Conservation (phyloP, 2,113 vertebrate species). For the Callocephalon fimbriatum region DNA sequence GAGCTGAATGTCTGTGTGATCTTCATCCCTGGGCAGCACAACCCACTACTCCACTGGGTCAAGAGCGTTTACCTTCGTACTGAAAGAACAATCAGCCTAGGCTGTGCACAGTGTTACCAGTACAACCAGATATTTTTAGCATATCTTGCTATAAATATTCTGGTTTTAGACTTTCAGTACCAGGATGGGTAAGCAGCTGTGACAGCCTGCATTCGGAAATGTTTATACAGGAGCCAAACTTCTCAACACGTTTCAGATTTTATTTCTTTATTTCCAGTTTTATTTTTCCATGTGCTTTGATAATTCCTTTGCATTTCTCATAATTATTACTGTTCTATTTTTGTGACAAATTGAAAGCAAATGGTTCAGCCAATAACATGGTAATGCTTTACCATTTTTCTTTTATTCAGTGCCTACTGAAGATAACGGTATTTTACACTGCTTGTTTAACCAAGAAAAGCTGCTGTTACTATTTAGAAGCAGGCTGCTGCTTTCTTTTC, state of each 20-base stretch:
- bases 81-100: not conserved
- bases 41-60: not conserved
- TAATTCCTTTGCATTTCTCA: not conserved
- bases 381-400: not conserved
- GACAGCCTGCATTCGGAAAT: not conserved
- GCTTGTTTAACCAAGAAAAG: not conserved
- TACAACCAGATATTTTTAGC: not conserved
- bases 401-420: not conserved
- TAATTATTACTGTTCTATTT: not conserved
- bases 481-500: not conserved
- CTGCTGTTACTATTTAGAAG: not conserved
- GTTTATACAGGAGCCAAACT: not conserved
- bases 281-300: not conserved
- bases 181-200: not conserved
- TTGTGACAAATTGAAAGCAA: not conserved
- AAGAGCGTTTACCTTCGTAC: not conserved
- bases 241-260: not conserved
- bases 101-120: not conserved
- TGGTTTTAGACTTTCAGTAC: not conserved
- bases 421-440: not conserved
- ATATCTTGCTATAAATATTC: not conserved
- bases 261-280: not conserved
- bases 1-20: not conserved
- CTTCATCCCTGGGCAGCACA: rapidly evolving
- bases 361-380: not conserved